phyloP scores from a whole-genome alignment of 30 jellyfish, hydroid and myxozoan genomes.

The Nemopilema nomurai region DNA sequence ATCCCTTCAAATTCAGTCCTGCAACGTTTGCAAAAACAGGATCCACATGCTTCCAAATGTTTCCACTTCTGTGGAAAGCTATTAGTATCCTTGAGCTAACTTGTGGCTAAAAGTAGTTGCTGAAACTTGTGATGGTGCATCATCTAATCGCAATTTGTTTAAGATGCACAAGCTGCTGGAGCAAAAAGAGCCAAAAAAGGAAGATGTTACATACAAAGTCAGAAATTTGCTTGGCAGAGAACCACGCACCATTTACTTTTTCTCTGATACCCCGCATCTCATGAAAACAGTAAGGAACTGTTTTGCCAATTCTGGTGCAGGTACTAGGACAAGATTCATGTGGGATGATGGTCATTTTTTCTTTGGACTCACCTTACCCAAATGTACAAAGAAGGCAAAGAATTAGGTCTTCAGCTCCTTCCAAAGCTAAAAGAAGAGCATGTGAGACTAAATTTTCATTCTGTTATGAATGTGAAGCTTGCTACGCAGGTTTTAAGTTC shows the following conservation, averaged over 20 bases:
- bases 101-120: slow-evolving; percentile 54
- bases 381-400: slow-evolving; percentile 40
- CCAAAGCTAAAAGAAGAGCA: slow-evolving; percentile 66
- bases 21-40: slow-evolving; percentile 77
- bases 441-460: slow-evolving; percentile 51
- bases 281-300: slow-evolving; percentile 64
- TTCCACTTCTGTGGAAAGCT: slow-evolving; percentile 79
- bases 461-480: slow-evolving; percentile 65
- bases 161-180: slow-evolving; percentile 22
- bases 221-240: slow-evolving; percentile 5
- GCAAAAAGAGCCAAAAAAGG: background rate
- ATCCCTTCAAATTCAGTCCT: slow-evolving; percentile 60
- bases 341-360: slow-evolving; percentile 77
- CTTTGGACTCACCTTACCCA: slow-evolving; percentile 66
- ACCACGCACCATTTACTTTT: slow-evolving; percentile 38
- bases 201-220: slow-evolving; percentile 10
- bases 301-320: slow-evolving; percentile 40
- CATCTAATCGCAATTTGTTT: slow-evolving; percentile 50
- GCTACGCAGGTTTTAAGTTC: slow-evolving; percentile 71
- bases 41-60: slow-evolving; percentile 61
- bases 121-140: slow-evolving; percentile 79
- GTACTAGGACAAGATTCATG: slow-evolving; percentile 67
- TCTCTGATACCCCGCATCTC: slow-evolving; percentile 66
- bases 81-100: slow-evolving; percentile 44
- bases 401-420: slow-evolving; percentile 61